Percentiles rank a stretch among this genome's conserved stretches.
Evolutionary conservation across 2,113 vertebrate genomes (phyloP).

Genomic region (Podiceps cristatus): DNA sequence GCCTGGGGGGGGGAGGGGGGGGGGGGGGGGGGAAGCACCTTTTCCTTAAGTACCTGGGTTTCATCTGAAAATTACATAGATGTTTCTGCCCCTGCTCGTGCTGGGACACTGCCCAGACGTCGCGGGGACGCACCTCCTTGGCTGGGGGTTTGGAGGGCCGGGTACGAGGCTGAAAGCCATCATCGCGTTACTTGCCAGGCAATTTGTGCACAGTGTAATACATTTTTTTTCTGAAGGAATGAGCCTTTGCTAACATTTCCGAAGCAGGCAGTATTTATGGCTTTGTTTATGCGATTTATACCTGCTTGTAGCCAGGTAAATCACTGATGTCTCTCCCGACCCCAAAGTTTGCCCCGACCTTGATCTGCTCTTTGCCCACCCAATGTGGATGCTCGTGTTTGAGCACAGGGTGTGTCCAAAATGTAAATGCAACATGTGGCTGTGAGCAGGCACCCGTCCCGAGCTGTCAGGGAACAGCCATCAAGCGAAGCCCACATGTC

Average conservation of each 20-base stretch:
- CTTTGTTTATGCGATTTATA: background rate
- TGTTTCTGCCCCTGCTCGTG: background rate
- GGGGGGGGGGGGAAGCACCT: no score
- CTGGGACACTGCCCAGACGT: background rate
- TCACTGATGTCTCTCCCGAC: fast-evolving
- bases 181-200: fast-evolving
- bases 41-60: background rate
- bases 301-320: background rate
- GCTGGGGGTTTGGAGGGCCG: background rate
- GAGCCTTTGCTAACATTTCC: background rate
- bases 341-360: background rate
- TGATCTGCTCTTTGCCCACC: background rate
- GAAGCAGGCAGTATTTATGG: background rate
- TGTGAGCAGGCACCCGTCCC: background rate
- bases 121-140: background rate
- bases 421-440: background rate
- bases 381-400: fast-evolving
- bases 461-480: background rate
- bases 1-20: background rate
- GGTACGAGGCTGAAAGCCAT: background rate
- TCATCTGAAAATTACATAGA: background rate
- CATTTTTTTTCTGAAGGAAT: background rate
- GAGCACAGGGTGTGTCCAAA: background rate
- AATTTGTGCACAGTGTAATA: background rate
- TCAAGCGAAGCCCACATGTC: background rate